Base-by-base conservation (phyloP, 2,113 vertebrate species). In the Pterophyllum scalare region DNA sequence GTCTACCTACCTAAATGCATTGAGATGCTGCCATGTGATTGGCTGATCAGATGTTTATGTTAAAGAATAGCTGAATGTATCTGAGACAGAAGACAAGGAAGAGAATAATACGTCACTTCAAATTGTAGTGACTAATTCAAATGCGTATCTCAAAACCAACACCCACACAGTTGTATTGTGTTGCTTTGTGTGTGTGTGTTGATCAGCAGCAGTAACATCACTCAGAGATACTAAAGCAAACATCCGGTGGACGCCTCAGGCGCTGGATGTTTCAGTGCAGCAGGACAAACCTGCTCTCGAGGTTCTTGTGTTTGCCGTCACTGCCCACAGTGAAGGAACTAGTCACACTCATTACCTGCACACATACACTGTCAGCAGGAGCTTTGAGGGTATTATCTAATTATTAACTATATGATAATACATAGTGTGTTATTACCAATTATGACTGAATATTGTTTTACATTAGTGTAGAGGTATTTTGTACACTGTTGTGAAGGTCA, bases 261-360 rank as follows among this genome's bases (percentile, higher is more conserved):
- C 7, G 1, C 3, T 58, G 43, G 49, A 74, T 46, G 61, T 31
- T 3, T 86, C 49, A 13, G 72, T 8, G 6, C 72, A 87, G 79
- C 92, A 86, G 77, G 92, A 85, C 26, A 49, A 88, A 92, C 92
- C 91, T 89, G 92, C 81, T 91, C 31, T 81, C 15, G 24, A 19
- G 9, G 35, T n/a, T 20, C 64, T 28, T 79, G 15, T 56, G 52
- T 64, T 52, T 65, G 12, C 61, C 74, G 15, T 74, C 76, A 46
- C 22, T 70, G 24, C 60, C 20, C 14, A 20, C 31, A 35, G 26
- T 22, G 24, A 12, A 60, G 35, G 52, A 40, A 20, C 19, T 33
- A 6, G 8, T 40, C 9, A 26, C 7, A 46, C 70, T 10, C 15
- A 26, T 38, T 28, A 20, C 28, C 49, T 75, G 10, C 20, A 11